phyloP scores from a whole-genome alignment of 2,888 invertebrate species.

The Mongoloraphidia duomilia region DNA sequence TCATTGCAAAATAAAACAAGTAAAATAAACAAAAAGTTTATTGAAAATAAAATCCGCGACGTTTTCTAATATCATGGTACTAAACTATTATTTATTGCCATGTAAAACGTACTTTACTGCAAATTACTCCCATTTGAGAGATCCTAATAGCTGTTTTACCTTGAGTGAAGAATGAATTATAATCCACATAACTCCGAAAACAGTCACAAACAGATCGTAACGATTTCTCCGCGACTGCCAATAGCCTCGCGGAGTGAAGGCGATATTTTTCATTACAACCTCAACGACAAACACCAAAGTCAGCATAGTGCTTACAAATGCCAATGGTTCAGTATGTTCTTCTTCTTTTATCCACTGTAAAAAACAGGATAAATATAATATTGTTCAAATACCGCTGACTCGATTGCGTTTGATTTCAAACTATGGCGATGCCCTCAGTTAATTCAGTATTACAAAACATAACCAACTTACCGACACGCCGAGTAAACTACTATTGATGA shows the following conservation, averaged over 20 bases:
- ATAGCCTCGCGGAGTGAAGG: conserved; percentile 94
- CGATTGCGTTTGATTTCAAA: background rate
- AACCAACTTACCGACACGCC: conserved; percentile 66
- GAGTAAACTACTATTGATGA: conserved; percentile 82
- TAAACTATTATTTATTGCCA: no score
- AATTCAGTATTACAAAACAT: background rate
- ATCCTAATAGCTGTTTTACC: conserved; percentile 31
- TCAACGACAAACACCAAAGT: conserved; percentile 90
- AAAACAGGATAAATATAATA: conserved; percentile 9
- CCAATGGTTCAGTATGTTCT: conserved; percentile 63
- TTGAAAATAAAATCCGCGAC: no score
- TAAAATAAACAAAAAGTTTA: no score
- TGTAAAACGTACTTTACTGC: no score
- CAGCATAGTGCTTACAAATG: conserved; percentile 74
- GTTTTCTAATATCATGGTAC: no score
- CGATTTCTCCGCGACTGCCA: conserved; percentile 96
- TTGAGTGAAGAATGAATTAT: conserved; percentile 79
- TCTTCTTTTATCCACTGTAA: conserved; percentile 77
- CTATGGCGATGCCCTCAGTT: background rate
- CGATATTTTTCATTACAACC: conserved; percentile 95
- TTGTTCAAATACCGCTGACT: background rate
- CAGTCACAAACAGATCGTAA: conserved; percentile 93
- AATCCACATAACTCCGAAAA: conserved; percentile 94
- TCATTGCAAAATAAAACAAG: no score
- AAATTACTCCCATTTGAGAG: no score